Base-by-base conservation (phyloP, 2,888 invertebrate species). In the Azorinus chamasolen region DNA sequence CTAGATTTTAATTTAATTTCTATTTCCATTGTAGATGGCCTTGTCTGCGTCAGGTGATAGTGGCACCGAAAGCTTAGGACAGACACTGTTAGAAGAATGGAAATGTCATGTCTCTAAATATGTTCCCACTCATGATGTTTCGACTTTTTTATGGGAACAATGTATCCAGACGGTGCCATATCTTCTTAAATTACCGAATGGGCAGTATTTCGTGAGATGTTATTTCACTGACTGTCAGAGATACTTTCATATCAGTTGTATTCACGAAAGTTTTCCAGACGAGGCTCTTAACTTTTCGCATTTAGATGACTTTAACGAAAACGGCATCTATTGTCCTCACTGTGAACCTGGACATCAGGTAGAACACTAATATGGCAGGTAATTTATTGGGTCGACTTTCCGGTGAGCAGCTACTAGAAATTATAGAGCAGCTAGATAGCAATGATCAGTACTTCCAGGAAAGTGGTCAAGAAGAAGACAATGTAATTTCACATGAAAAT, bases 41-140 rank as follows among this genome's bases (percentile, higher is more conserved):
- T n/a, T 53, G 53, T 53, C 53, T 24, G 8, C n/a, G 8, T 53
- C 27, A 8, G 53, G 27, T 14, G 27, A 53, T 14, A 53, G 53
- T 53, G 53, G 27, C 24, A 53, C 53, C 14, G 53, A 53, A 53
- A 25, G 27, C 27, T 24, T 24, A 14, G 53, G 27, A 8, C 53
- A 53, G 27, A 53, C 53, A 53, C 27, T 2, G 8, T 25, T 53
- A 24, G 53, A 53, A 22, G 53, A 53, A 24, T 53, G 25, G 51
- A 53, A 53, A 25, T 53, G 53, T 22, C 53, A 53, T 24, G 27
- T 53, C 27, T 53, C 25, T 53, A 53, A 53, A n/a, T 53, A 53
- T 53, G 27, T 53, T 53, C 53, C 25, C 12, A 53, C 27, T 53
- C 25, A 53, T 12, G 25, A 2, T 4, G n/a, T 24, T 53, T 6